phyloP scores from a whole-genome alignment of 2,888 invertebrate genomes.

The Gasteruption jaculator region DNA sequence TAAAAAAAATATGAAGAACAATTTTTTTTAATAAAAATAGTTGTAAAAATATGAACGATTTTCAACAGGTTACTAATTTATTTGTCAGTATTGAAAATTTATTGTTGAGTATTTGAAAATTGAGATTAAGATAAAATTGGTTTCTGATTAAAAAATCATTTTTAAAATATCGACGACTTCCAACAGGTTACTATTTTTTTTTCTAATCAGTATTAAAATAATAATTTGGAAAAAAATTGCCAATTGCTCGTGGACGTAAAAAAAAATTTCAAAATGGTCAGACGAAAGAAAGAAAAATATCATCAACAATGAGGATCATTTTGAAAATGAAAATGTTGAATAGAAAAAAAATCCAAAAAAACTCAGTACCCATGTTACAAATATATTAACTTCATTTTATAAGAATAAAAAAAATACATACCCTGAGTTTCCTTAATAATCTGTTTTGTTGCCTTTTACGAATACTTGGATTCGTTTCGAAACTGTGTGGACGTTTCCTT shows the following conservation, averaged over 20 bases:
- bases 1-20: not conserved
- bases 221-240: no score
- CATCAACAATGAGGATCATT: no score
- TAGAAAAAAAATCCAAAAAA: no score
- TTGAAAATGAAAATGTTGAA: no score
- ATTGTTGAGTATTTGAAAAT: not conserved
- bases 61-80: no score
- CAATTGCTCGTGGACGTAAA: no score
- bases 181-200: no score
- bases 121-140: not conserved
- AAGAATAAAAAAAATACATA: constrained; percentile 48
- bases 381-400: no score
- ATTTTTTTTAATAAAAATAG: not conserved
- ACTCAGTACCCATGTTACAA: no score
- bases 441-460: constrained; percentile 93
- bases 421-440: constrained; percentile 78
- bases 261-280: constrained; percentile 2
- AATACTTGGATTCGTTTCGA: constrained; percentile 96
- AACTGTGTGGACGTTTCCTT: constrained; percentile 89
- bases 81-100: no score
- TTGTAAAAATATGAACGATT: no score
- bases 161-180: constrained; percentile 6
- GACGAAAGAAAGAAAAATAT: not conserved
- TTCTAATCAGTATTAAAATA: no score
- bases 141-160: not conserved